A percentile compares a stretch with the other conserved stretches of the same genome.
Conservation (phyloP, 2,113 vertebrate species). For the Oryzias curvinotus region DNA sequence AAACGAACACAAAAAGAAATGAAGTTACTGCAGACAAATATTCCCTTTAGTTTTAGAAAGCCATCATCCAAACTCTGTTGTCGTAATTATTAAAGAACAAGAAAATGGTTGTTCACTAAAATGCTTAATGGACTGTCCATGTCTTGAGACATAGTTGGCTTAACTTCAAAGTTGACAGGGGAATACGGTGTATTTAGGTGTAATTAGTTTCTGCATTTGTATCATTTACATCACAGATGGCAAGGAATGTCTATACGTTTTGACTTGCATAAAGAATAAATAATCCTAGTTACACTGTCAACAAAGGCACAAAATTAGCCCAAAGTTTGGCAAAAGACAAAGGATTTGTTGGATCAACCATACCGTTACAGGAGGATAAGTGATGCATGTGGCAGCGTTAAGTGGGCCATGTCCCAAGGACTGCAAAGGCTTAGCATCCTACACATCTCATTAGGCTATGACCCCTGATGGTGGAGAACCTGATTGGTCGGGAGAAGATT, state of each 20-base stretch:
- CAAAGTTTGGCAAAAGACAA: slow-evolving; percentile 26
- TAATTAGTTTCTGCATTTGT: slow-evolving; percentile 3
- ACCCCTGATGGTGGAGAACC: slow-evolving; percentile 48
- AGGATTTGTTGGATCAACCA: slow-evolving; percentile 39
- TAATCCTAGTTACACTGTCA: slow-evolving; percentile 6
- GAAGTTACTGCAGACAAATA: too few relatives aligned
- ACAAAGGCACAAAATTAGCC: slow-evolving; percentile 27
- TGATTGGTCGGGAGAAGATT: slow-evolving; percentile 64
- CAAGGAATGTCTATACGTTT: not conserved
- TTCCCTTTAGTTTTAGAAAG: too few relatives aligned
- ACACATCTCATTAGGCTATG: slow-evolving; percentile 44
- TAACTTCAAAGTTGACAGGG: too few relatives aligned
- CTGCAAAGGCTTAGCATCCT: slow-evolving; percentile 42
- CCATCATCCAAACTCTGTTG: too few relatives aligned
- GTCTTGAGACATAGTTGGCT: too few relatives aligned
- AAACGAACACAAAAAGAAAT: not conserved
- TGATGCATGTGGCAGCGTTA: slow-evolving; percentile 48
- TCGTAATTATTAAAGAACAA: too few relatives aligned
- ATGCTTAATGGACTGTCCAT: too few relatives aligned
- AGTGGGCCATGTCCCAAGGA: slow-evolving; percentile 58
- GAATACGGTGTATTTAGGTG: not conserved
- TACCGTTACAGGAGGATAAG: slow-evolving; percentile 2
- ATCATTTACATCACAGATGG: not conserved
- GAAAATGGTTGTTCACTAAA: too few relatives aligned
- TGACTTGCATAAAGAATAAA: slow-evolving; percentile 13